These are phyloP conservation scores for Cataglyphis rosenhaueri DNA, from an alignment of 2,888 invertebrate species.

Conservation along the genomic window DNA sequence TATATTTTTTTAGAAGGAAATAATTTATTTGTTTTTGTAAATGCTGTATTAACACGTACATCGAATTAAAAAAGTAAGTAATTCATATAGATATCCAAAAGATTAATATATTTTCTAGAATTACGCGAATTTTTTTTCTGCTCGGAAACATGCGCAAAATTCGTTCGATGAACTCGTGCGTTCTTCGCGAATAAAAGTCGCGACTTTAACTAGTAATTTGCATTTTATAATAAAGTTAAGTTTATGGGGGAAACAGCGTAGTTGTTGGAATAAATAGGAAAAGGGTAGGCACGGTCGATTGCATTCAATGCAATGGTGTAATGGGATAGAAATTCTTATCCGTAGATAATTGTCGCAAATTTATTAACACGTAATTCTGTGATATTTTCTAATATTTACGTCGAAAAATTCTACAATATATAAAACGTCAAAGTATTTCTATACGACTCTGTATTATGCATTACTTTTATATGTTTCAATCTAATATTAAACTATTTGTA, in stretches of 20 bases:
- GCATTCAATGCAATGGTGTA: neutral
- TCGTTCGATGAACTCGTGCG: slow-evolving; percentile 3
- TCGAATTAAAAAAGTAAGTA: neutral
- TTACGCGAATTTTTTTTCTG: neutral
- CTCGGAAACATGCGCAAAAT: slow-evolving; percentile 8
- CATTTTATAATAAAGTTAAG: slow-evolving; percentile 29
- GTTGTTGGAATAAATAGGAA: slow-evolving; percentile 15
- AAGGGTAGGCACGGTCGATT: neutral
- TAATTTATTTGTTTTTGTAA: neutral
- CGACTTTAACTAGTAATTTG: slow-evolving; percentile 32
- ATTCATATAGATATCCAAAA: neutral
- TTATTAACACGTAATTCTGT: slow-evolving; percentile 12
- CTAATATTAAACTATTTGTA: neutral
- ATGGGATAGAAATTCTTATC: neutral
- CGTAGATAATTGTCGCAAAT: neutral
- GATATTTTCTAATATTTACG: slow-evolving; percentile 21
- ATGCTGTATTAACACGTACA: slow-evolving; percentile 6
- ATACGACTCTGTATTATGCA: neutral
- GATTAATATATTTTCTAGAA: neutral
- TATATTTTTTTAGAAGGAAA: neutral
- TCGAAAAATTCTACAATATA: slow-evolving; percentile 7
- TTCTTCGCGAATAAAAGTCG: neutral
- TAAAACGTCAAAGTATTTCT: neutral
- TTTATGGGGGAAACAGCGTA: slow-evolving; percentile 17
- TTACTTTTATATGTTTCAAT: neutral